Evolutionary conservation across 92 coral and sea anemone species (phyloP), one percentile per base, ranked within the genome.

Genomic region (Bergia puertoricense): DNA sequence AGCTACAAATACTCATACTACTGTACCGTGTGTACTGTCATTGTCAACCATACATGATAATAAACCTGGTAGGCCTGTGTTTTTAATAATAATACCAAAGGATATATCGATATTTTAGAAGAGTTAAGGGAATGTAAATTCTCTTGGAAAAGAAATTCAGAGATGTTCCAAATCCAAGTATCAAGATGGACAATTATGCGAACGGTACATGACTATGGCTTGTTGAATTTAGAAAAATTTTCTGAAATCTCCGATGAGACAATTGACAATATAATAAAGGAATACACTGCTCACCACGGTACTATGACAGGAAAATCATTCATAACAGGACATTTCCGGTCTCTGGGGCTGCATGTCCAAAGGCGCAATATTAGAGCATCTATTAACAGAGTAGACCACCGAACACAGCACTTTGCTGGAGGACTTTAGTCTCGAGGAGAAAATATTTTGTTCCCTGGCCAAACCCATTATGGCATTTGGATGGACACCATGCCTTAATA

Each of bases 201-300:
- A 36, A 86, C 91, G 38, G 92, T 92, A 36, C 85, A 89, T 11
- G 95, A 92, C 83, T 89, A 91, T 81, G 92, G 86, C 43, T 75
- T 91, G 1, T 22, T 22, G 20, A 76, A 85, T 88, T 84, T 92
- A 77, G 91, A 91, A 30, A 86, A 16, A 85, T 62, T 90, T 91
- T 85, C 94, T 69, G 48, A 68, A 41, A 89, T 89, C 48, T 89
- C 95, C 15, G 93, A 89, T 80, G 82, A 92, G 22, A 71, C 80
- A 30, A 91, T 89, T 45, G 94, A 92, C 48, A 77, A 90, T 68
- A 89, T 91, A 51, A 85, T 92, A 2, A 59, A 81, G 81, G 91
- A 91, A 30, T 92, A 89, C 85, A 92, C 92, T 45, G 92, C 97
- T 83, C 85, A 85, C 46, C 97, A 92, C 89, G 94, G 97, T 54